phyloP scores from a whole-genome alignment of 2,113 vertebrate species.

The Daubentonia madagascariensis region DNA sequence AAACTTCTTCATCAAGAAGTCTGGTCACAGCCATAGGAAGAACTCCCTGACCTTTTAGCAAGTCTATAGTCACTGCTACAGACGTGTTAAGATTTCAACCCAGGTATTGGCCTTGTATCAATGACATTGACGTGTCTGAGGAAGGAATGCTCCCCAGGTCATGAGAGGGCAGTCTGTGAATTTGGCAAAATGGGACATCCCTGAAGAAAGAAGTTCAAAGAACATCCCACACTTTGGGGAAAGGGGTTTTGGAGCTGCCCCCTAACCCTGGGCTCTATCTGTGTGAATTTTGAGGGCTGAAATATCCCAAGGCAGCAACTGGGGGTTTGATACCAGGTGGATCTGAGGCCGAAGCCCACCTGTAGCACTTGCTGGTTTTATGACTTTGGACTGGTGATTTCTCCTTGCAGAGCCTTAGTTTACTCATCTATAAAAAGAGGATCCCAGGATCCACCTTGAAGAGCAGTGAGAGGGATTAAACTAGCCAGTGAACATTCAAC shows the following conservation, averaged over 20 bases:
- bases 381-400: not conserved
- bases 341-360: not conserved
- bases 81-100: not conserved
- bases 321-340: not conserved
- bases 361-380: not conserved
- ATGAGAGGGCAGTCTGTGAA: not conserved
- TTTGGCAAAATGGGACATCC: not conserved
- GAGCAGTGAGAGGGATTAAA: not conserved
- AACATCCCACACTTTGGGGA: not conserved
- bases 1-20: not conserved
- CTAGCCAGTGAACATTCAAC: not conserved
- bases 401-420: not conserved
- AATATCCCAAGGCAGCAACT: not conserved
- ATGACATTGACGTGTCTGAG: not conserved
- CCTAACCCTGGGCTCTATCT: not conserved
- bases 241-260: not conserved
- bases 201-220: not conserved
- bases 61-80: not conserved
- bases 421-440: not conserved
- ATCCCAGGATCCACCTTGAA: not conserved
- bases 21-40: rapidly evolving
- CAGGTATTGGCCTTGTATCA: not conserved
- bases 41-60: not conserved
- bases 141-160: not conserved
- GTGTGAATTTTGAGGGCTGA: not conserved